phyloP scores from a whole-genome alignment of 2,797 vertebrate genomes.

The Bucorvus abyssinicus region DNA sequence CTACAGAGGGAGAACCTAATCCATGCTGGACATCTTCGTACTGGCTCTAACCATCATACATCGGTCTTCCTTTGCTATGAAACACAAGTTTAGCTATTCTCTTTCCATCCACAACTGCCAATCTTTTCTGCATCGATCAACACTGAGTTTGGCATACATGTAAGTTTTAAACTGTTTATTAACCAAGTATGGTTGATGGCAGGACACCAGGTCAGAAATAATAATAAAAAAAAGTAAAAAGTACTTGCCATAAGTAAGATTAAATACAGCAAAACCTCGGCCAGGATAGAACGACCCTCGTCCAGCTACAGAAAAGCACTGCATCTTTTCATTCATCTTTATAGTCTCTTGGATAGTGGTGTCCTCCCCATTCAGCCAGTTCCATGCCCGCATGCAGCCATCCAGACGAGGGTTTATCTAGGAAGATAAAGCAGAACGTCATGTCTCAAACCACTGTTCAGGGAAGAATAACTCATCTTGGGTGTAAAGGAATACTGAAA shows the following conservation, averaged over 20 bases:
- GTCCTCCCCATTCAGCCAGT: constrained; percentile 91
- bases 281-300: constrained; percentile 90
- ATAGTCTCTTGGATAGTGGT: constrained; percentile 89
- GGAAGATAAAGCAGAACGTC: neutral
- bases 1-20: neutral
- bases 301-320: constrained; percentile 86
- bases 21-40: neutral
- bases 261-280: constrained; percentile 86
- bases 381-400: constrained; percentile 93
- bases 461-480: neutral
- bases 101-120: neutral
- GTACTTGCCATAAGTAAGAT: constrained; percentile 83
- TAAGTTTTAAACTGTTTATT: neutral
- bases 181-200: neutral
- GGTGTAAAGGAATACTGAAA: neutral
- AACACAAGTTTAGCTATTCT: neutral
- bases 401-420: constrained; percentile 95
- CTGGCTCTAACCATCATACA: neutral
- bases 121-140: neutral
- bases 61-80: neutral
- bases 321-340: constrained; percentile 88
- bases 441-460: neutral
- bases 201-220: neutral
- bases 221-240: neutral
- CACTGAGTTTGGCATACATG: neutral